Evolutionary conservation across 2,797 vertebrate species (phyloP), one percentile per base, ranked within the genome.

Genomic region (Acestrorhynchus altus): DNA sequence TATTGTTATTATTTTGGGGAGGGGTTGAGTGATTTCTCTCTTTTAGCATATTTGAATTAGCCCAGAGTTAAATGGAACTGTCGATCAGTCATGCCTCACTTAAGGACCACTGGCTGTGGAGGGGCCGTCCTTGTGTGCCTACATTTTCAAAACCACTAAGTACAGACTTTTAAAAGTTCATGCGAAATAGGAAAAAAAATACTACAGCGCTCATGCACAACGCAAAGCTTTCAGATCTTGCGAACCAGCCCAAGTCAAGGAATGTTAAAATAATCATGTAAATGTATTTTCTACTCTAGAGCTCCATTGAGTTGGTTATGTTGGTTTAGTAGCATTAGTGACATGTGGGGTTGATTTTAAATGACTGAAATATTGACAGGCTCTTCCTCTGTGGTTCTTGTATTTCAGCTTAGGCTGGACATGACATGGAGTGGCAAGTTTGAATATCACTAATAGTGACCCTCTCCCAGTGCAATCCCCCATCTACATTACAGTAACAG

Each of bases 81-180:
- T 84, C 80, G 80, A 57, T 87, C 84, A 81, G 46, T 85, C 75
- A 76, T 44, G 64, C 83, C 86, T 91, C 89, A 86, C 81, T 86
- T 87, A 77, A 78, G 89, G 88, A 91, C 89, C 87, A 91, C 87
- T 85, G 76, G 60, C 85, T 82, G 78, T 77, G 87, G 86, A 87
- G 85, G 78, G 57, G 28, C 79, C 75, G 76, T 82, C 73, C 16
- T 74, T 83, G 83, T 72, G 74, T 76, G 80, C 83, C 79, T 82
- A 65, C 72, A 86, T 35, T 66, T 85, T 85, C 87, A 88, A 81
- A 35, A 76, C 81, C 86, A 86, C 80, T 88, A 84, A 79, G 87
- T 78, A 83, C 71, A 78, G 72, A 87, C 79, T 88, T 54, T 73
- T 72, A 80, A 49, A 56, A 80, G 52, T 79, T 72, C 59, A 70